Evolutionary conservation across 2,888 invertebrate species (phyloP).

Genomic region (Idaea biselata): DNA sequence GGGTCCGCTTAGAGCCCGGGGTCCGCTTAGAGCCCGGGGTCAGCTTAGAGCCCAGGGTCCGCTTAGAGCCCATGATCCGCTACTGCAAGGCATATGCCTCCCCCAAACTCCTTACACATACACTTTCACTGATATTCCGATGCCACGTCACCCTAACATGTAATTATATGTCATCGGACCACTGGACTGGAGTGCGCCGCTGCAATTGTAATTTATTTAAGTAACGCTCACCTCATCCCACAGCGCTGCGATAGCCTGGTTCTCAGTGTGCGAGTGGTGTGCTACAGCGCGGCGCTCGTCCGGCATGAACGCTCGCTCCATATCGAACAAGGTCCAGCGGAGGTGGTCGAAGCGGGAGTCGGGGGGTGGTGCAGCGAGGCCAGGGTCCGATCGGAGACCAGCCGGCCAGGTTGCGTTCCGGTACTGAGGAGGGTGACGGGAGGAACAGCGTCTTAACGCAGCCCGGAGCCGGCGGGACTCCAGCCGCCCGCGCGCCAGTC

Average conservation of each 20-base stretch:
- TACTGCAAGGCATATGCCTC: too few relatives aligned
- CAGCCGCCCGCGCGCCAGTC: conserved; percentile 28
- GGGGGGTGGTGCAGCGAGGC: conserved; percentile 65
- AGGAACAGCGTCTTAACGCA: conserved; percentile 37
- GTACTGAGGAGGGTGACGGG: conserved; percentile 49
- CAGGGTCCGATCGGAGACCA: conserved; percentile 75
- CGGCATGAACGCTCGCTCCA: conserved; percentile 89
- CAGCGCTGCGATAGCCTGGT: conserved; percentile 80
- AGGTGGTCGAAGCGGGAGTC: conserved; percentile 88
- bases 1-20: too few relatives aligned
- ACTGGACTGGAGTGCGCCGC: conserved; percentile 80
- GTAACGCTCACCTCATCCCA: conserved; percentile 52
- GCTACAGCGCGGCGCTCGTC: conserved; percentile 88
- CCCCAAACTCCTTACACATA: too few relatives aligned
- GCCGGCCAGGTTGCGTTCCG: conserved; percentile 90
- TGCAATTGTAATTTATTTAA: background rate
- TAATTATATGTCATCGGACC: conserved; percentile 95
- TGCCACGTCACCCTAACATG: too few relatives aligned
- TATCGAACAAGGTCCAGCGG: conserved; percentile 93
- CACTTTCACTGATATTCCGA: too few relatives aligned
- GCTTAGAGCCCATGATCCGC: too few relatives aligned
- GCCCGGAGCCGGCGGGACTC: conserved; percentile 29
- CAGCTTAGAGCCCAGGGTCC: too few relatives aligned
- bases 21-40: too few relatives aligned
- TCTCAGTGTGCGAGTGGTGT: conserved; percentile 83